Base-by-base conservation (phyloP, 2,113 vertebrate genomes). In the Megaleporinus macrocephalus region DNA sequence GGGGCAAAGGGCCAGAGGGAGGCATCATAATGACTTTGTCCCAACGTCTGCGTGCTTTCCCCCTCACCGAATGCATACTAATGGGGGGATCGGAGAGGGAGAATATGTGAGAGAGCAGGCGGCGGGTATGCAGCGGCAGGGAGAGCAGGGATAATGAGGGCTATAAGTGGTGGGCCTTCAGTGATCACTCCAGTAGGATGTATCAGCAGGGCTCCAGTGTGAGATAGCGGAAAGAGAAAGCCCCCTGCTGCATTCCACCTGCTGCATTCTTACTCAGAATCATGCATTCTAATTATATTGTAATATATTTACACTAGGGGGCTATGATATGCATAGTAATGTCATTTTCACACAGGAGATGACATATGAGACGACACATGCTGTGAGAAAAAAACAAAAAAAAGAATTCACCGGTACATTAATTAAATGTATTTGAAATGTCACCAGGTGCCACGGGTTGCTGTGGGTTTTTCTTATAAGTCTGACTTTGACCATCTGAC, bases 1-100 rank as follows among this genome's bases (percentile, higher is more conserved):
- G 53, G 83, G 77, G 73, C 26, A 70, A 20, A 71, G 65, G 70
- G 71, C 81, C 55, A 75, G 5, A 68, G 73, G 73, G 26, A 66
- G 80, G 27, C 62, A 78, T 65, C 79, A 20, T 70, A 76, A 83
- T 81, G 83, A 83, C 81, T 83, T 85, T 76, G 83, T 87, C 73
- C 76, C 69, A 73, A 66, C 4, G 36, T 76, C 73, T 62, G 71
- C 24, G 49, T 55, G 69, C 76, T 70, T 73, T 77, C 12, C 33
- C 65, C 61, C 76, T 71, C 47, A 65, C 81, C 24, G 33, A n/a
- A 69, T 51, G 76, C 82, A 80, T 83, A 83, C 83, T 85, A 83
- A 85, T 83, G 47, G 65, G 24, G 33, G 41, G 77, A n/a, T 29
- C 62, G 16, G 10, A 65, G 29, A 4, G 16, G 63, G 63, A 44